Evolutionary conservation across 2,113 vertebrate genomes (phyloP).

Genomic region (Oreochromis niloticus): DNA sequence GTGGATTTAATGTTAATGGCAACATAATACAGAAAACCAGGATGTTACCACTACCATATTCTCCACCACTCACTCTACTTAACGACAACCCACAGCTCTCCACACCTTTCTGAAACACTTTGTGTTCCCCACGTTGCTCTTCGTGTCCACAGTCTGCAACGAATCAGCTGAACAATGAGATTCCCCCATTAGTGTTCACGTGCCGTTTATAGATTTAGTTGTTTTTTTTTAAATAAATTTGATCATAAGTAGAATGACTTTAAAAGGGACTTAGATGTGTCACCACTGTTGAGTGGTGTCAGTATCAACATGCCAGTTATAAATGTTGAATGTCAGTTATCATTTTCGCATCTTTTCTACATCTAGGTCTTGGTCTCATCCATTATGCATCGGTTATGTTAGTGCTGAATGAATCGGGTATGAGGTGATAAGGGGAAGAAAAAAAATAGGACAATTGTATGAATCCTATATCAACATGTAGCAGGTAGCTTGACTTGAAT

Average conservation of each 20-base stretch:
- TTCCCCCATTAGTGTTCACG: background rate
- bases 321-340: slow-evolving; percentile 36
- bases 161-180: slow-evolving; percentile 6
- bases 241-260: slow-evolving; percentile 9
- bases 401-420: slow-evolving; percentile 15
- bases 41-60: background rate
- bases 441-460: slow-evolving; percentile 41
- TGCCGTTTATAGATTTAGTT: slow-evolving; percentile 14
- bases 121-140: slow-evolving; percentile 1
- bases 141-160: background rate
- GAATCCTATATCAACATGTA: slow-evolving; percentile 61
- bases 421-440: slow-evolving; percentile 1
- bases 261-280: background rate
- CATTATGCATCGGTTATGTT: slow-evolving; percentile 34
- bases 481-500: slow-evolving; percentile 59
- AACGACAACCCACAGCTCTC: background rate
- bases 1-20: background rate
- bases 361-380: background rate
- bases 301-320: slow-evolving; percentile 6
- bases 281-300: background rate
- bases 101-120: slow-evolving; percentile 28
- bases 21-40: background rate
- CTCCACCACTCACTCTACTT: background rate
- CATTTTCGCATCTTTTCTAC: slow-evolving; percentile 31
- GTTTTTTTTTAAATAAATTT: background rate